Conservation (phyloP, 2,797 vertebrate species). For the Protonibea diacanthus region DNA sequence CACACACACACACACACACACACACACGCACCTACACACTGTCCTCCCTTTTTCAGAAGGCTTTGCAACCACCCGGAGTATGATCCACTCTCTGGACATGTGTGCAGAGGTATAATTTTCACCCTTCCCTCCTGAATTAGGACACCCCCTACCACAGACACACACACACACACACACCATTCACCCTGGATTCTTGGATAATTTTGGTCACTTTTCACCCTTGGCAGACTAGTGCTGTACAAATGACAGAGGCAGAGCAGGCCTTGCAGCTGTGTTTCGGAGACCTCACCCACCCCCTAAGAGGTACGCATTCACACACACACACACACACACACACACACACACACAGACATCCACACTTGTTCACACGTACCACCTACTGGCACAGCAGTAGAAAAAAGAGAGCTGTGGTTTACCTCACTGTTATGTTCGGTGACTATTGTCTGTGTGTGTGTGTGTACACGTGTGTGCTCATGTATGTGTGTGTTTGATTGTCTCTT, state of each 20-base stretch:
- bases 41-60: conserved; percentile 67
- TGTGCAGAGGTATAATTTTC: conserved; percentile 92
- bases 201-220: conserved; percentile 77
- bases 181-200: conserved; percentile 63
- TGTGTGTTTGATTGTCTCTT: conserved; percentile 62
- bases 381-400: conserved; percentile 58
- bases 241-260: conserved; percentile 75
- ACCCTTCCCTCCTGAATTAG: conserved; percentile 77
- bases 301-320: conserved; percentile 29
- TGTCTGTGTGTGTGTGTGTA: conserved; percentile 19
- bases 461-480: conserved; percentile 14
- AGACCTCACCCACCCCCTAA: conserved; percentile 63
- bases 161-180: conserved; percentile 14
- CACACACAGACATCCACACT: conserved; percentile 15
- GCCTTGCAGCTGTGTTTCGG: conserved; percentile 76
- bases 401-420: conserved; percentile 61
- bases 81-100: conserved; percentile 86
- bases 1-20: not conserved
- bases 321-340: conserved; percentile 32
- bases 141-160: conserved; percentile 38
- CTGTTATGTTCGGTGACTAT: conserved; percentile 62
- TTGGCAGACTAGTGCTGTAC: conserved; percentile 66
- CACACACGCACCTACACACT: conserved; percentile 57
- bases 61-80: conserved; percentile 77
- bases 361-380: conserved; percentile 66